These are phyloP conservation scores for Thalassoma bifasciatum DNA, from an alignment of 2,113 vertebrate species.

Conservation along the genomic window DNA sequence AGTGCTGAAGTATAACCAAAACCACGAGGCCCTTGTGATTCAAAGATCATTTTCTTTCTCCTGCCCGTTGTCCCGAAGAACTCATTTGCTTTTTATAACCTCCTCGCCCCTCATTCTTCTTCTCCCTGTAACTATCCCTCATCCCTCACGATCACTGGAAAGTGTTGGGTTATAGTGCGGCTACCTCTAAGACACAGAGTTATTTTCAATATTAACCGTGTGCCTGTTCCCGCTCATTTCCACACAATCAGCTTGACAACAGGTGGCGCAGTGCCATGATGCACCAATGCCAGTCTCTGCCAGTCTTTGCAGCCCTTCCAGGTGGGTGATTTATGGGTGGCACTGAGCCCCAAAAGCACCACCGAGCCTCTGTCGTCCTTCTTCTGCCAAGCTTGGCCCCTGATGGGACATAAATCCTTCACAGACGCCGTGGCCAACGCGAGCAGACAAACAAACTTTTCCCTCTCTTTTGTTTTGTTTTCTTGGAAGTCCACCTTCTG, in stretches of 20 bases:
- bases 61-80: background rate
- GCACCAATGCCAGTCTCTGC: conserved; percentile 59
- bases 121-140: background rate
- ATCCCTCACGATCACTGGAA: background rate
- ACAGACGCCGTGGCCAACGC: conserved; percentile 28
- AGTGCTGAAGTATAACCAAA: background rate
- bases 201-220: conserved; percentile 46
- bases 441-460: conserved; percentile 52
- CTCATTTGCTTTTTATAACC: background rate
- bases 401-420: conserved; percentile 68
- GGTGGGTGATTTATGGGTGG: conserved; percentile 79
- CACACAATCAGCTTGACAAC: conserved; percentile 52
- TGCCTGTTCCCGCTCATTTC: conserved; percentile 62
- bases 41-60: conserved; percentile 3
- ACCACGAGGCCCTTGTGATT: conserved; percentile 7
- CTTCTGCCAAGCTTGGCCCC: conserved; percentile 71
- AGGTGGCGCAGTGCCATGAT: conserved; percentile 53
- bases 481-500: conserved; percentile 31
- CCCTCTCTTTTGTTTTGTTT: conserved; percentile 34
- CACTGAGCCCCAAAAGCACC: conserved; percentile 61
- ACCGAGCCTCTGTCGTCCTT: conserved; percentile 61
- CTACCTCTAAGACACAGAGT: conserved; percentile 1
- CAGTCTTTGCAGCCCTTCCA: conserved; percentile 69
- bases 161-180: background rate
- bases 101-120: background rate